Conservation (phyloP, 2,113 vertebrate species). For the Triplophysa dalaica region DNA sequence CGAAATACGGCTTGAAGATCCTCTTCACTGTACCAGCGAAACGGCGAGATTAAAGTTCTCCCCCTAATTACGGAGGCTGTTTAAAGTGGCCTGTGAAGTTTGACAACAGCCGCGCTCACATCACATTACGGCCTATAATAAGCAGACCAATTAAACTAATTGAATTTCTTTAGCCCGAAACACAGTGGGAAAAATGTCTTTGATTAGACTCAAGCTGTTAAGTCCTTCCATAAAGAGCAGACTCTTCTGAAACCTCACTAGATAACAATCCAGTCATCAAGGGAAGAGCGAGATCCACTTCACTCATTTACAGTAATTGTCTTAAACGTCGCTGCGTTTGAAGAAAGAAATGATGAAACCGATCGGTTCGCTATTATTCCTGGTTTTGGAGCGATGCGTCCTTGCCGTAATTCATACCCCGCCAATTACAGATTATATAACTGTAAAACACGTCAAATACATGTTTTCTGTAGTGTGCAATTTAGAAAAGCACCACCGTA, state of each 20-base stretch:
- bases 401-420: neutral
- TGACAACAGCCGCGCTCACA: conserved; percentile 66
- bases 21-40: conserved; percentile 50
- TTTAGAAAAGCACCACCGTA: neutral
- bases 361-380: neutral
- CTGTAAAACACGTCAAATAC: no score
- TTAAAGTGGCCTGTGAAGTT: conserved; percentile 69
- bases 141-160: conserved; percentile 74
- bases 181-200: conserved; percentile 62
- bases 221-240: conserved; percentile 62
- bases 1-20: conserved; percentile 49
- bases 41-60: conserved; percentile 64
- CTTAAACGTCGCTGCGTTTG: neutral
- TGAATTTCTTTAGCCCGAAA: conserved; percentile 72
- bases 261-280: conserved; percentile 60
- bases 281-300: conserved; percentile 44
- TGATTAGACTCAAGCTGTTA: conserved; percentile 69
- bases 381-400: neutral
- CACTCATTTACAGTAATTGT: conserved; percentile 38
- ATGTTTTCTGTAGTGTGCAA: neutral
- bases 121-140: conserved; percentile 67
- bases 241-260: conserved; percentile 51
- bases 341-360: conserved; percentile 25
- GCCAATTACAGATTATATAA: neutral
- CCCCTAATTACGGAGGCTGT: conserved; percentile 67